Conservation (phyloP, 2,797 vertebrate genomes). For the Tragelaphus oryx region DNA sequence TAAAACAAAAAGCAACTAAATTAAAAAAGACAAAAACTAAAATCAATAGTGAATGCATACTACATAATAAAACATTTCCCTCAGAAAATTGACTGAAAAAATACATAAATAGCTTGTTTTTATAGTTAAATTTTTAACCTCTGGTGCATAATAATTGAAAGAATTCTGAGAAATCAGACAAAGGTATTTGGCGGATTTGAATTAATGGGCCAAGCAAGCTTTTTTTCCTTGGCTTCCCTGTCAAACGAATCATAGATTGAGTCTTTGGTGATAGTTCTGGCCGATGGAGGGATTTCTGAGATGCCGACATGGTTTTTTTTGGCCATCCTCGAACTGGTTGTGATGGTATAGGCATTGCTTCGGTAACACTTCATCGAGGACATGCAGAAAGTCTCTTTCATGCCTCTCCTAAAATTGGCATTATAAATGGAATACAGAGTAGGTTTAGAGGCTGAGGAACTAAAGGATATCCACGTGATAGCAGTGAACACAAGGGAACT, state of each 20-base stretch:
- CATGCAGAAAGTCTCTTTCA: slow-evolving; percentile 98
- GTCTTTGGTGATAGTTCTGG: slow-evolving; percentile 88
- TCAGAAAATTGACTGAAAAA: slow-evolving; percentile 57
- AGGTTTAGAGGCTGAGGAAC: slow-evolving; percentile 93
- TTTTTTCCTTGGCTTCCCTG: slow-evolving; percentile 92
- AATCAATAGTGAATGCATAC: slow-evolving; percentile 47
- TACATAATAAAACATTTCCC: slow-evolving; percentile 73
- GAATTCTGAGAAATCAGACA: slow-evolving; percentile 79
- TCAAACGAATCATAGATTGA: slow-evolving; percentile 90
- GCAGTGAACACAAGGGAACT: slow-evolving; percentile 87
- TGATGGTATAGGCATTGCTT: slow-evolving; percentile 97
- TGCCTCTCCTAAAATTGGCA: slow-evolving; percentile 92
- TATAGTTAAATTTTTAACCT: slow-evolving; percentile 54
- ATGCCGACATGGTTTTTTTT: slow-evolving; percentile 96
- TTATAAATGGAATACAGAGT: slow-evolving; percentile 91
- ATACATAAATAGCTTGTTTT: slow-evolving; percentile 35
- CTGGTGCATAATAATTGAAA: not conserved
- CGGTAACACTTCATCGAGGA: slow-evolving; percentile 98
- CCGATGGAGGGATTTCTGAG: slow-evolving; percentile 86
- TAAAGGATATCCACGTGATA: slow-evolving; percentile 90
- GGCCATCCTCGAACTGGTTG: slow-evolving; percentile 92
- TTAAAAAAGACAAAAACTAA: slow-evolving; percentile 14
- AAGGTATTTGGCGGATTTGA: slow-evolving; percentile 94
- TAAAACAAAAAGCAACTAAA: slow-evolving; percentile 30
- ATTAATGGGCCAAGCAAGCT: slow-evolving; percentile 93